Conservation (phyloP, 1,140 invertebrate genomes). For the Drosophila pseudoananassae region DNA sequence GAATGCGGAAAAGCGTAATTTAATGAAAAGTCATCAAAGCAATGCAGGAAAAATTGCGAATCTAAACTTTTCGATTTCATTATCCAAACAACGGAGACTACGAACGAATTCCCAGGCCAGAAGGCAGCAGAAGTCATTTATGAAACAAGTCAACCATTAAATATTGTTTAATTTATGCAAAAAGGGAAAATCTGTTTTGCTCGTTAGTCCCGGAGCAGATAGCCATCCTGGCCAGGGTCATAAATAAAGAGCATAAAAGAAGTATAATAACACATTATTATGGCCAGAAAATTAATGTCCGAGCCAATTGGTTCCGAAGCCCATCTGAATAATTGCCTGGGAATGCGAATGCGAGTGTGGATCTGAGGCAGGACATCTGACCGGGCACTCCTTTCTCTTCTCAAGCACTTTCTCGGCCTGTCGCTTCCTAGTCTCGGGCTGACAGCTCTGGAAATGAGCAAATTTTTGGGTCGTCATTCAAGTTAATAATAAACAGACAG, state of each 20-base stretch:
- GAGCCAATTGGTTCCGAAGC: slow-evolving; percentile 37
- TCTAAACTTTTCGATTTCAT: slow-evolving; percentile 53
- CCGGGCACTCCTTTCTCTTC: slow-evolving; percentile 27
- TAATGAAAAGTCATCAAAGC: slow-evolving; percentile 62
- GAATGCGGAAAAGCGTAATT: slow-evolving; percentile 62
- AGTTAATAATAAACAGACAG: slow-evolving; percentile 68
- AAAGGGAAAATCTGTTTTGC: slow-evolving; percentile 44
- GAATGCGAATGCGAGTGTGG: background rate
- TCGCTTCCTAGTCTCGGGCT: slow-evolving; percentile 5
- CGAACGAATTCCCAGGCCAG: background rate
- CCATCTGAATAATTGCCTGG: slow-evolving; percentile 45
- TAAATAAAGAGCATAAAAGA: slow-evolving; percentile 37
- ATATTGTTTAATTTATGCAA: slow-evolving; percentile 46
- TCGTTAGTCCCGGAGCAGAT: slow-evolving; percentile 2
- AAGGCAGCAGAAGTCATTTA: background rate
- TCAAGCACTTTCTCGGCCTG: background rate
- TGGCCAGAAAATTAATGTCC: slow-evolving; percentile 40
- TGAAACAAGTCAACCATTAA: slow-evolving; percentile 24
- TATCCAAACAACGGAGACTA: slow-evolving; percentile 16
- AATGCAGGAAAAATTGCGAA: slow-evolving; percentile 45
- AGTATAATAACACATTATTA: slow-evolving; percentile 38
- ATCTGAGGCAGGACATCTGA: slow-evolving; percentile 30
- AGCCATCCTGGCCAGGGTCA: background rate
- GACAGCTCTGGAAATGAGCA: slow-evolving; percentile 69
- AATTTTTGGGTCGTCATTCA: slow-evolving; percentile 62